phyloP scores from a whole-genome alignment of 2,113 vertebrate genomes.

The Hiodon alosoides region DNA sequence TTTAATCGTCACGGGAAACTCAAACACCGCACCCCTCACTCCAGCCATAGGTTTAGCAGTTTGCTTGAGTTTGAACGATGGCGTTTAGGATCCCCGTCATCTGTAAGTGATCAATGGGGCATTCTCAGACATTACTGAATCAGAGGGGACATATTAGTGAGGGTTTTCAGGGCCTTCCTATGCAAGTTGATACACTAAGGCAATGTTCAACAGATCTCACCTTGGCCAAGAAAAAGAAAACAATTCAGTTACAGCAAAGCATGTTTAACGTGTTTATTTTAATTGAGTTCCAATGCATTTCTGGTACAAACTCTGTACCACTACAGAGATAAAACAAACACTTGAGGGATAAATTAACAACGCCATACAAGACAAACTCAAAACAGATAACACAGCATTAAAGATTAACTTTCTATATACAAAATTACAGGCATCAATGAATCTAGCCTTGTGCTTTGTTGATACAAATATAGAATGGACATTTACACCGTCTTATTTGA shows the following conservation, averaged over 20 bases:
- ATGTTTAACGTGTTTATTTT: slow-evolving; percentile 47
- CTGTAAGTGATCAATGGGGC: too few species aligned
- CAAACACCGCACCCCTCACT: too few species aligned
- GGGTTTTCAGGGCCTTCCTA: too few species aligned
- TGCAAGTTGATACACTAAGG: too few species aligned
- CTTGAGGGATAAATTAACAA: slow-evolving; percentile 62
- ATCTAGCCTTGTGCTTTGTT: slow-evolving; percentile 48
- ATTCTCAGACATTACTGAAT: too few species aligned
- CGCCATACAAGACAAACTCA: slow-evolving; percentile 31
- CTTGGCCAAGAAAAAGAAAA: not conserved
- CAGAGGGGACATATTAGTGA: too few species aligned
- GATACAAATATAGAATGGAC: slow-evolving; percentile 55
- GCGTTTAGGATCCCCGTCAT: too few species aligned
- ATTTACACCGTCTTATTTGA: slow-evolving; percentile 31
- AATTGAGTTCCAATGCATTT: slow-evolving; percentile 49
- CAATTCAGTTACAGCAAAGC: not conserved
- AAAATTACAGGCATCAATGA: slow-evolving; percentile 58
- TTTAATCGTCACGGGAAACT: too few species aligned
- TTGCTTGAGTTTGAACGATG: too few species aligned
- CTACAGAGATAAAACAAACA: slow-evolving; percentile 59
- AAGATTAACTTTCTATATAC: slow-evolving; percentile 54
- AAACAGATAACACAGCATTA: slow-evolving; percentile 43
- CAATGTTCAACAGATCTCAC: too few species aligned
- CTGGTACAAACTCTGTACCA: slow-evolving; percentile 52
- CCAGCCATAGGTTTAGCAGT: too few species aligned